Base-by-base conservation (phyloP, 2,888 invertebrate species). In the Aphelenchoides bicaudatus region DNA sequence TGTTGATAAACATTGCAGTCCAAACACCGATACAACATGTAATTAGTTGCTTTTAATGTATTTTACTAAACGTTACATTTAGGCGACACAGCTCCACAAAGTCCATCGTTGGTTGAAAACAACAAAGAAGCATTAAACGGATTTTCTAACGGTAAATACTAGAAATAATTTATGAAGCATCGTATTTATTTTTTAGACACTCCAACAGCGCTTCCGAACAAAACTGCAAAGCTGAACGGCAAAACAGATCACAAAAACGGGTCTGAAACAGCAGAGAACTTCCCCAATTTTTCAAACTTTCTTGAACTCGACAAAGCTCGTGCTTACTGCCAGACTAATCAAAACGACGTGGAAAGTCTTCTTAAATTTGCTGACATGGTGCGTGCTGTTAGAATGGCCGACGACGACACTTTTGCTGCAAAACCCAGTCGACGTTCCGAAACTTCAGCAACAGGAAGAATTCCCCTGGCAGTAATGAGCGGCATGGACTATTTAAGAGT, bases 311-410 rank as follows among this genome's bases (percentile, higher is more conserved):
- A n/a, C n/a, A n/a, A n/a, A n/a, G n/a, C n/a, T n/a, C n/a, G n/a
- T n/a, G n/a, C n/a, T n/a, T n/a, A n/a, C n/a, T n/a, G n/a, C n/a
- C n/a, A n/a, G n/a, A n/a, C n/a, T n/a, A n/a, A 51, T 16, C 30
- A 37, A 28, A 30, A 51, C 37, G 28, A 38, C 37, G 25, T 51
- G 2, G 52, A 51, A 16, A 39, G 23, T 25, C 52, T 51, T 6
- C 52, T 51, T 1, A 21, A 16, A 2, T 51, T 51, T 19, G 52
- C 52, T 19, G 52, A 51, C 3, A 31, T 51, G 4, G 39, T 51
- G 16, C 52, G 52, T 39, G 19, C 52, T n/a, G 25, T 51, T 16
- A 37, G 52, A 37, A 25, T 43, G 3, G 43, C 23, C 16, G 23
- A 23, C 16, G 3, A 16, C 37, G 37, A 51, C 23, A 34, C 10